Evolutionary conservation across 2,113 vertebrate species (phyloP), one percentile per base, ranked within the genome.

Genomic region (Sigmodon hispidus): DNA sequence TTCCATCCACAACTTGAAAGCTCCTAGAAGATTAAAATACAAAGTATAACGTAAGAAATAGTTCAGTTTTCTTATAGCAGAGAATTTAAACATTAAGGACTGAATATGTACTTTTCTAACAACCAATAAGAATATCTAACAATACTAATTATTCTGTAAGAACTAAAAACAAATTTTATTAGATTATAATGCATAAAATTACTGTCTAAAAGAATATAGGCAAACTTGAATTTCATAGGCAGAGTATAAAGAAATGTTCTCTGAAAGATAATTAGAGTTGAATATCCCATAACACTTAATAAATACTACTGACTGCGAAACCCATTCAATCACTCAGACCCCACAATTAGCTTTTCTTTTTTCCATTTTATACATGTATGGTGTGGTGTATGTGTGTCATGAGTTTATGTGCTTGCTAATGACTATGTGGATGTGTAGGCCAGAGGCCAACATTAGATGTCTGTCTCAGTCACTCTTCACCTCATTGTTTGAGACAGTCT

Each of bases 1-100:
- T 99, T 99, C 99, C 99, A 99, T 97, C 99, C 99, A 97, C 99
- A 99, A 98, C 99, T 99, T 79, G 99, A 99, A 98, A 99, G 99
- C 97, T 99, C 99, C 99, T 99, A 93, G 67, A 96, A 98, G 96
- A 98, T 13, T 85, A 96, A 73, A 48, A 87, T 89, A 65, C 97
- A 93, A 97, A 77, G 89, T 52, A 75, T 67, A 93, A 80, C 69
- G 24, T 61, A 67, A 89, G 19, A 80, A 93, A 96, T 19, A 96
- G 50, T 1, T 31, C 29, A 59, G 43, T 94, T 77, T 96, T 92
- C 67, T 29, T 73, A 10, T 31, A 95, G 36, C 84, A 91, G 89
- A 9, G 13, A 67, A 95, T 92, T 83, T 36, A 79, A 70, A 76
- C 17, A 83, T 81, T 79, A 50, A 95, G 73, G 55, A 59, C 31